Base-by-base conservation (phyloP, 2,113 vertebrate genomes). In the Hippocampus abdominalis region DNA sequence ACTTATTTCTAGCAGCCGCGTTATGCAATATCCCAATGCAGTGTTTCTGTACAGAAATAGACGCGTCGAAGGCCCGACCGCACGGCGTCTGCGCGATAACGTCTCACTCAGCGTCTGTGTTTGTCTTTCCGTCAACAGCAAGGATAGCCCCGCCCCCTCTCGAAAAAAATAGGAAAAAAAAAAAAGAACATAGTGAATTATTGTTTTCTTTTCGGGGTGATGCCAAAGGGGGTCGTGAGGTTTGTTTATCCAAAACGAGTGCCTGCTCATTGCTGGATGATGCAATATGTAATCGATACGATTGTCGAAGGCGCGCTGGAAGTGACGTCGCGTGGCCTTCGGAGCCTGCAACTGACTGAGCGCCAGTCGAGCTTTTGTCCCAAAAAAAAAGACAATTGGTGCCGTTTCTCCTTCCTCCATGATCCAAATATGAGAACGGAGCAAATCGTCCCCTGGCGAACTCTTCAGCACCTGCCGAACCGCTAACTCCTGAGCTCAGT, bases 121-220 rank as follows among this genome's bases (percentile, higher is more conserved):
- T 87, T 87, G 74, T 73, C 61, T 83, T 88, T 81, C 70, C 66
- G 23, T 70, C 71, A 64, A 74, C n/a, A 20, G 72, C 39, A 49
- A 74, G 70, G 62, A 74, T 48, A 40, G 39, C 57, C 32, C 32
- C 4, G 2, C 29, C 3, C 29, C 29, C 5, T 5, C 32, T 36
- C 32, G 5, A 4, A 36, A 36, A 36, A 32, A 32, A 4, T 18
- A 18, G 3, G 64, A 78, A 84, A 66, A 78, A 84, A 81, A 74
- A 76, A 81, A 36, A 81, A 81, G 4, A 36, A 36, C 32, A 36
- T 5, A 36, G 32, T 36, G 32, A 36, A 36, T 51, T 51, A 20
- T 82, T 74, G 72, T 68, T 80, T 62, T 77, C 64, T 60, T 61
- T 85, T 36, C 5, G 32, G 32, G 32, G 32, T 36, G 5, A 36